Conservation (phyloP, 1,140 invertebrate genomes). For the Pachyrhynchus sulphureomaculatus region DNA sequence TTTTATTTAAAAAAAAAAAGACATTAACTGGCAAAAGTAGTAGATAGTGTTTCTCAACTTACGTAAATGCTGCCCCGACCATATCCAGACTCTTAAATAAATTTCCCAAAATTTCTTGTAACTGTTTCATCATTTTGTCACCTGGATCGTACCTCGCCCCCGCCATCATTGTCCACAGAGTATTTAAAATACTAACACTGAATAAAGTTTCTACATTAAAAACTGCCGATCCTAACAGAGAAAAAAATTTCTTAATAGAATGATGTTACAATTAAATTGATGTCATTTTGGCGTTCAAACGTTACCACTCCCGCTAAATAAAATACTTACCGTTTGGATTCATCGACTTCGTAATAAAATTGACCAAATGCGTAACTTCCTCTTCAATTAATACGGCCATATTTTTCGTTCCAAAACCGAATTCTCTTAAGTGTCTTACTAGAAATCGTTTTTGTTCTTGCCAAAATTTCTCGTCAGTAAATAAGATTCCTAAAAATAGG, state of each 20-base stretch:
- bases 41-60: not conserved
- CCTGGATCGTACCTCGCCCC: constrained; percentile 68
- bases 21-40: too few relatives aligned
- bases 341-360: constrained; percentile 17
- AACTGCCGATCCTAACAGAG: constrained; percentile 3
- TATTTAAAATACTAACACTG: constrained; percentile 77
- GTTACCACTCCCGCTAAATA: not conserved
- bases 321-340: not conserved
- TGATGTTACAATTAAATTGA: not conserved
- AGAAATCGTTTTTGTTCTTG: constrained; percentile 80
- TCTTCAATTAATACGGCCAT: constrained; percentile 72
- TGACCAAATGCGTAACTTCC: constrained; percentile 61
- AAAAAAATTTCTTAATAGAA: not conserved
- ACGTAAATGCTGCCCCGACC: constrained; percentile 62
- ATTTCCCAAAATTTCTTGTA: constrained; percentile 69
- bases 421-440: constrained; percentile 73
- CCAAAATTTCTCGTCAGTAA: constrained; percentile 80
- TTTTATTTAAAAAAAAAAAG: too few relatives aligned
- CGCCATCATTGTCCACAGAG: constrained; percentile 85
- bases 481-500: constrained; percentile 56
- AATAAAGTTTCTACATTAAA: constrained; percentile 69
- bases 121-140: constrained; percentile 64
- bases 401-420: constrained; percentile 75
- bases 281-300: too few relatives aligned
- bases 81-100: constrained; percentile 74